Evolutionary conservation across 1,140 invertebrate genomes (phyloP), one percentile per base, ranked within the genome.

Genomic region (Caenorhabditis inopinata): DNA sequence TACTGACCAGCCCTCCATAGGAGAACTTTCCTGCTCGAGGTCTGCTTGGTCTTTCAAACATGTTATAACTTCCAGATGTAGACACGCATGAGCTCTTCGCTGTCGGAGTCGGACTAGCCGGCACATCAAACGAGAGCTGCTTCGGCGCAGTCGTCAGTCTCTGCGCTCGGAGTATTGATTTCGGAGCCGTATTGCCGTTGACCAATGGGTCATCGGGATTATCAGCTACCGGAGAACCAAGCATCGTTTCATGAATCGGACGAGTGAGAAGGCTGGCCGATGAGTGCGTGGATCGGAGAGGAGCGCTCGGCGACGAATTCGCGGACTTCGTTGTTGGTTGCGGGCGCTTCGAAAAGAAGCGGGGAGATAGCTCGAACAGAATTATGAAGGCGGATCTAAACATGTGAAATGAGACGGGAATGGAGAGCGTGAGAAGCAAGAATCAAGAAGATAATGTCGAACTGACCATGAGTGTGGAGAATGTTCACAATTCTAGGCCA

Each of bases 61-160:
- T 75, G 18, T 78, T 51, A 58, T 79, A 79, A 21, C 51, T 68
- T 23, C 48, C 78, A 32, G 51, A 68, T 12, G 53, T 47, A 12
- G 78, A 79, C 4, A 79, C 68, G 51, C 73, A 74, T 1, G 62
- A 74, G 23, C 51, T 68, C 12, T 79, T 79, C 7, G 78, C 62
- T 12, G 78, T 68, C n/a, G 78, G 68, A 18, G 78, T 58, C 16
- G 78, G 78, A 35, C 51, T 68, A 9, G 78, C 51, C 11, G 51
- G 58, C 7, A 79, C 58, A 29, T 79, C 78, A 51, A 79, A 79
- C 16, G 78, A 79, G 3, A 79, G n/a, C 27, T 79, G 78, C 23
- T 79, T 79, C 1, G 78, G 78, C 6, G 46, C 62, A 27, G 78
- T n/a, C 14, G 29, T 48, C 12, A 79, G 23, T 21, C 58, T 51